Evolutionary conservation across 1,140 invertebrate genomes (phyloP), one percentile per base, ranked within the genome.

Genomic region (Parapsyche elsis): DNA sequence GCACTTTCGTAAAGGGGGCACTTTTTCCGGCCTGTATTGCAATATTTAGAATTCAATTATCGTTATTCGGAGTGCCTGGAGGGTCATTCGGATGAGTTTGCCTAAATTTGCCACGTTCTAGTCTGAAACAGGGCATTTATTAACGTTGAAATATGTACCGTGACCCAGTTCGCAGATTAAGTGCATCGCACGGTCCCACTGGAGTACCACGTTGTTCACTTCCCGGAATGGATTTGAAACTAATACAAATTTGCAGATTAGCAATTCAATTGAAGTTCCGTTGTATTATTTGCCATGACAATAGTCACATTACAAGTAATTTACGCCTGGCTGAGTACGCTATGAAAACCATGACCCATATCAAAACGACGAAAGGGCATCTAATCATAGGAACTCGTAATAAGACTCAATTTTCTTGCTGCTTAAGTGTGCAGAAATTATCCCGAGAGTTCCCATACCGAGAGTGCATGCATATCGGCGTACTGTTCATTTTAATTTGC

Each of bases 401-500:
- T 38, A 38, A 38, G 30, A 38, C 7, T 38, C 30, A 38, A 38
- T 38, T 38, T 38, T 38, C 30, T 38, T 7, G 7, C 2, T 38
- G 30, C 30, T 38, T 7, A 38, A 38, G 7, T 38, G 30, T 38
- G 30, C 7, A 38, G 30, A 38, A 38, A 38, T 38, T 38, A 38
- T 38, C 30, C 30, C 1, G 30, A 38, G 30, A 38, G 30, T 38
- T 38, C 30, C 30, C 30, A 38, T 38, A 38, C 30, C 7, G 30
- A 1, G 30, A 1, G 7, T 7, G 30, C 7, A 38, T 38, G 2
- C 7, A 38, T 38, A 38, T 7, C 30, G 30, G 2, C 7, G 30
- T 38, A 38, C 30, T 61, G 57, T 61, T 61, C 9, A 61, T 61
- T 61, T 61, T 61, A 61, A 61, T 61, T 61, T 61, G 57, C 57